These are phyloP conservation scores for Gymnodraco acuticeps DNA, from an alignment of 2,797 vertebrate species.

Conservation along the genomic window DNA sequence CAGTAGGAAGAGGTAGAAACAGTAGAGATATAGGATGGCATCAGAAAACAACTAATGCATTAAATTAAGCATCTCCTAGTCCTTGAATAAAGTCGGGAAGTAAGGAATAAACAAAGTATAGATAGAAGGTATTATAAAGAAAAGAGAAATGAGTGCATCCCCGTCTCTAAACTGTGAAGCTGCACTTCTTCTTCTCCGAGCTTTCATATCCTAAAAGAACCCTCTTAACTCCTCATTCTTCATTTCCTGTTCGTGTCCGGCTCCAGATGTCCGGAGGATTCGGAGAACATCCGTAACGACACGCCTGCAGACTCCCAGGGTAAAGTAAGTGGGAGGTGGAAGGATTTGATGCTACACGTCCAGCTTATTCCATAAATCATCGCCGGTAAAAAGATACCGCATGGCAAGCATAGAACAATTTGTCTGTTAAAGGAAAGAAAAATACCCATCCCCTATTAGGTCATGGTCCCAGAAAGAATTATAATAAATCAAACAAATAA, in stretches of 20 bases:
- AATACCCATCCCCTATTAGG: too few species aligned
- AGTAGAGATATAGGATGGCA: too few species aligned
- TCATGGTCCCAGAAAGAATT: too few species aligned
- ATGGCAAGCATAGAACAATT: too few species aligned
- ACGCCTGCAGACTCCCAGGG: constrained; percentile 60
- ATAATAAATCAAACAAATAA: too few species aligned
- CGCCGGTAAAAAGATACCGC: too few species aligned
- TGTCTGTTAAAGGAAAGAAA: too few species aligned
- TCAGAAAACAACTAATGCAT: neutral
- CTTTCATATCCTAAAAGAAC: constrained; percentile 73
- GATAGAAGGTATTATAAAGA: constrained; percentile 20
- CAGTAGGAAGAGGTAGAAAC: neutral
- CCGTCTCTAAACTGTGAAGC: constrained; percentile 53
- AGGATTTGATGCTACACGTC: constrained; percentile 30
- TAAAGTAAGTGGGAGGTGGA: constrained; percentile 47
- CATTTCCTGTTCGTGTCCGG: constrained; percentile 82
- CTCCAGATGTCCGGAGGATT: constrained; percentile 72
- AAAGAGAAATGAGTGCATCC: constrained; percentile 32
- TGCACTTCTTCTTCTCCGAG: constrained; percentile 52
- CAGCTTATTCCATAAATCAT: constrained; percentile 35
- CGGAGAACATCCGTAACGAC: constrained; percentile 62
- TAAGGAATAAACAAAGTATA: constrained; percentile 11
- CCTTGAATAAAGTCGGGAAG: constrained; percentile 1
- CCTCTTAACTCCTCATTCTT: constrained; percentile 75
- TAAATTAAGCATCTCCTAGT: neutral